Conservation (phyloP, 2,888 invertebrate species). For the Caenorhabditis doughertyi region DNA sequence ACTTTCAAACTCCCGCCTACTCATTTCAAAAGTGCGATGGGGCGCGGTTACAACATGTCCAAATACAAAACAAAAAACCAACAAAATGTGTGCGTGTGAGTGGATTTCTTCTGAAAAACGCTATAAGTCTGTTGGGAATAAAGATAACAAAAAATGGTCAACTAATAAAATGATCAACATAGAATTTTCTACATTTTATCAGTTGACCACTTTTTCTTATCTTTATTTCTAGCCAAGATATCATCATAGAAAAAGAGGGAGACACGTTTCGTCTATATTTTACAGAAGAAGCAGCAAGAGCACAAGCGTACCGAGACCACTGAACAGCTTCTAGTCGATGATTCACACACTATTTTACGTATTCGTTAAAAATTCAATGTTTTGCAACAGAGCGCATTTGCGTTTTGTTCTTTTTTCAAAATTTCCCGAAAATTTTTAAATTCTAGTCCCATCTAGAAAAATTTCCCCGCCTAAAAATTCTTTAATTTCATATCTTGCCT, state of each 20-base stretch:
- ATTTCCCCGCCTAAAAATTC: background rate
- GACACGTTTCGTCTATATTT: conserved; percentile 24
- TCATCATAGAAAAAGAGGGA: background rate
- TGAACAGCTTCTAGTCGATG: conserved; percentile 77
- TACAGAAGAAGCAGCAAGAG: conserved; percentile 64
- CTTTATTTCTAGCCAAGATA: background rate
- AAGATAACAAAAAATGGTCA: background rate
- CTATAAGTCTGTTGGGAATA: background rate
- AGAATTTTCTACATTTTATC: background rate
- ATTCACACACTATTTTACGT: conserved; percentile 73
- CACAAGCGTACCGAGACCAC: conserved; percentile 73
- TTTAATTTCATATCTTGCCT: conserved; percentile 12
- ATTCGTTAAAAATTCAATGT: conserved; percentile 64
- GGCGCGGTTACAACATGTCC: too few species aligned
- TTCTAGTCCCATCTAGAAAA: background rate
- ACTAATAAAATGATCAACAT: background rate
- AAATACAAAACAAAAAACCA: background rate
- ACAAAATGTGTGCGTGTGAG: too few species aligned
- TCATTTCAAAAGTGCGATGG: too few species aligned
- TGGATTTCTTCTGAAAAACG: too few species aligned
- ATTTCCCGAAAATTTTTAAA: background rate
- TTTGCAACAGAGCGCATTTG: too few species aligned
- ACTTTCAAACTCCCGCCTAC: too few species aligned
- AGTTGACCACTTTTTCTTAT: background rate
- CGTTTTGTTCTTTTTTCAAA: too few species aligned